Evolutionary conservation across 2,797 vertebrate genomes (phyloP).

Genomic region (Agapornis canus): DNA sequence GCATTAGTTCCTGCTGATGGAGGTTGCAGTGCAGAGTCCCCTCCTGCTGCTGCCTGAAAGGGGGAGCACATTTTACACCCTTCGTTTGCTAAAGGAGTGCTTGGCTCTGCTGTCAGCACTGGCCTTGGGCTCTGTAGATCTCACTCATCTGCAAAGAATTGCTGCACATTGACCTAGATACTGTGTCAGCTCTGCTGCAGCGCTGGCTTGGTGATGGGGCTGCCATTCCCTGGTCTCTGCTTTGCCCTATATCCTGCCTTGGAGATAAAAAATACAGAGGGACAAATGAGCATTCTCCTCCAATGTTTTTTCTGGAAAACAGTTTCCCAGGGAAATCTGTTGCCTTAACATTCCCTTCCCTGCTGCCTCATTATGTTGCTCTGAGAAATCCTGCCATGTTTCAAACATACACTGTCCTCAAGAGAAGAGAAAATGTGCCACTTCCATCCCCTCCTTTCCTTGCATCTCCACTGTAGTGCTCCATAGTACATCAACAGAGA

Average conservation of each 20-base stretch:
- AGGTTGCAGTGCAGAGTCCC: not conserved
- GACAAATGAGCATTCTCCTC: not conserved
- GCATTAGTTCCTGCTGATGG: not conserved
- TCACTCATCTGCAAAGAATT: slow-evolving; percentile 19
- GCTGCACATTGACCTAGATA: slow-evolving; percentile 44
- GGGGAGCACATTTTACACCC: not conserved
- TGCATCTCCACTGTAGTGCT: not conserved
- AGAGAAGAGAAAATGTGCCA: not conserved
- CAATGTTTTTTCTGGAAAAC: not conserved
- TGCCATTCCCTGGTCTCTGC: slow-evolving; percentile 1
- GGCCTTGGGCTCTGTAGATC: not conserved
- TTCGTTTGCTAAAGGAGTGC: not conserved
- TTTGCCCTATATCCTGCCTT: not conserved
- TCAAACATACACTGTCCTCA: not conserved
- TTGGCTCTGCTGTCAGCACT: not conserved
- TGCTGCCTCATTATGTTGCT: not conserved
- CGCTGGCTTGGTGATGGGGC: fast-evolving
- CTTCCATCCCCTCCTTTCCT: not conserved
- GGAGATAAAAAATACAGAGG: not conserved
- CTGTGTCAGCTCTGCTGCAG: not conserved
- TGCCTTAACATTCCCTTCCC: not conserved
- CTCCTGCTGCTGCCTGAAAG: not conserved
- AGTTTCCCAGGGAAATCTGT: slow-evolving; percentile 11
- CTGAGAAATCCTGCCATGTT: not conserved
- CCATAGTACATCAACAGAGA: not conserved